A percentile compares a stretch with the other conserved stretches of the same genome.
These are phyloP conservation scores for Hoplodrina blanda DNA, from an alignment of 2,888 invertebrate species.

Conservation along the genomic window DNA sequence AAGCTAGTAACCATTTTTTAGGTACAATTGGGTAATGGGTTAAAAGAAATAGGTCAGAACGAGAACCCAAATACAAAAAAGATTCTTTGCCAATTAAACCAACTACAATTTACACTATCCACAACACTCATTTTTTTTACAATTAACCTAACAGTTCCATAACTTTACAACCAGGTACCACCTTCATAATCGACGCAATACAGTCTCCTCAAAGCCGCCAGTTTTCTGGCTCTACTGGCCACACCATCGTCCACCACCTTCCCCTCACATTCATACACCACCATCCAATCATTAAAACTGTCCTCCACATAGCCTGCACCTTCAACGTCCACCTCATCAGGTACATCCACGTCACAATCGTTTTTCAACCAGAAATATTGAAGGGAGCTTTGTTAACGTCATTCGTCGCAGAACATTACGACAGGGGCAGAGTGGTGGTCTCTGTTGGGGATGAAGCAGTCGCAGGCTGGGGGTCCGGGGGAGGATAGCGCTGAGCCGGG, in stretches of 20 bases:
- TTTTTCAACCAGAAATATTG: constrained; percentile 65
- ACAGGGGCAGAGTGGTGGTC: constrained; percentile 91
- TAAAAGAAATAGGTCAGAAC: not conserved
- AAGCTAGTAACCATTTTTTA: not conserved
- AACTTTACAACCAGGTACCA: constrained; percentile 66
- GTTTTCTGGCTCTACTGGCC: constrained; percentile 70
- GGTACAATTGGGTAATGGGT: not conserved
- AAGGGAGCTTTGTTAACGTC: constrained; percentile 78
- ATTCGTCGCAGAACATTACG: constrained; percentile 91
- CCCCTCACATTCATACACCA: constrained; percentile 43
- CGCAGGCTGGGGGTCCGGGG: constrained; percentile 85
- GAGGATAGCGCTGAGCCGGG: constrained; percentile 85
- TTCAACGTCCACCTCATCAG: constrained; percentile 32
- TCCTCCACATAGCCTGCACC: constrained; percentile 39
- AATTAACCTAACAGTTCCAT: constrained; percentile 14
- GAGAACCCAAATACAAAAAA: not conserved
- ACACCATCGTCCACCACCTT: constrained; percentile 65
- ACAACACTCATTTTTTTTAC: constrained; percentile 3
- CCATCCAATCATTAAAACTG: constrained; percentile 49
- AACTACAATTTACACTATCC: constrained; percentile 2
- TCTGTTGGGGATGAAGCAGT: constrained; percentile 83
- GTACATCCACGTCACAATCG: constrained; percentile 46
- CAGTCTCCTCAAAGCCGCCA: constrained; percentile 77
- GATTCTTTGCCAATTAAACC: not conserved
- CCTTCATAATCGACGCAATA: constrained; percentile 75